phyloP scores from a whole-genome alignment of 2,888 invertebrate genomes.

The Clusia tigrina region DNA sequence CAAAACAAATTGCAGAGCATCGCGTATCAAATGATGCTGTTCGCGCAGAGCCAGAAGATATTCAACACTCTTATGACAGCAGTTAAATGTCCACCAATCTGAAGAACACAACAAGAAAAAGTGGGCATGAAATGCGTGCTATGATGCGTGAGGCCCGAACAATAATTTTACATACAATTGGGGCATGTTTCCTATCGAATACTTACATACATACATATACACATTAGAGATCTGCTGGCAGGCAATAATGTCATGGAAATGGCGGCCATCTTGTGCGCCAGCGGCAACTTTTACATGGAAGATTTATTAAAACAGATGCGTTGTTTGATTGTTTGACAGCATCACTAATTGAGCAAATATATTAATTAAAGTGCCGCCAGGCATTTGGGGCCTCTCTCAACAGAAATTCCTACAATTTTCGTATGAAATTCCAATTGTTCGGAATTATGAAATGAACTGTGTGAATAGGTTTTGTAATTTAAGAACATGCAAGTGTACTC shows the following conservation, averaged over 20 bases:
- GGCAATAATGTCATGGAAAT: neutral
- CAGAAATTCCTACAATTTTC: too few relatives aligned
- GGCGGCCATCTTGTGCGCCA: neutral
- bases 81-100: slow-evolving; percentile 2
- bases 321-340: neutral
- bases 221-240: neutral
- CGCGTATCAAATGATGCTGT: slow-evolving; percentile 17
- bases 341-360: neutral
- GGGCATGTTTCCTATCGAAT: too few relatives aligned
- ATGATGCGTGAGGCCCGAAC: neutral
- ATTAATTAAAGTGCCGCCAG: too few relatives aligned
- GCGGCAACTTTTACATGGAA: neutral
- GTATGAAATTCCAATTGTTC: too few relatives aligned
- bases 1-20: neutral
- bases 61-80: neutral
- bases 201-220: too few relatives aligned
- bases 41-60: neutral
- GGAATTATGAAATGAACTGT: too few relatives aligned
- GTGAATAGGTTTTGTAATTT: too few relatives aligned
- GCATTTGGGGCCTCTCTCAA: too few relatives aligned
- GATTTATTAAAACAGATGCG: neutral
- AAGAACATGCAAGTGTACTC: too few relatives aligned
- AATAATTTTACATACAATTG: too few relatives aligned
- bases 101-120: slow-evolving; percentile 3
- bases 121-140: slow-evolving; percentile 2